A percentile compares a stretch with the other conserved stretches of the same genome.
Evolutionary conservation across 1,140 invertebrate genomes (phyloP).

Genomic region (Tachypleus tridentatus): DNA sequence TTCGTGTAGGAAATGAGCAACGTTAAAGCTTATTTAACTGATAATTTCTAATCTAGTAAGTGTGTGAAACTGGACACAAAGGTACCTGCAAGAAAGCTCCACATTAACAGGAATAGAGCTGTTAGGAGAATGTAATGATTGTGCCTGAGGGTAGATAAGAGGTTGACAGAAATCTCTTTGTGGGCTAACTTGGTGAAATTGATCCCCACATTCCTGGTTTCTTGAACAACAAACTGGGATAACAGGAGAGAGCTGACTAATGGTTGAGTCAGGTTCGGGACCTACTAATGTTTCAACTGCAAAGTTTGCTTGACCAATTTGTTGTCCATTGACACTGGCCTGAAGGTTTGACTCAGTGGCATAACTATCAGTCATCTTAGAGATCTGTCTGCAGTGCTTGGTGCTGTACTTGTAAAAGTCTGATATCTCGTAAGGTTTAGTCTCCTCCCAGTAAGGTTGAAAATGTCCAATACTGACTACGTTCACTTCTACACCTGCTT

Average conservation of each 20-base stretch:
- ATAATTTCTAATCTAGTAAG: no score
- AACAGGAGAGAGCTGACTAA: conserved; percentile 8
- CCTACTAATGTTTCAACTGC: background rate
- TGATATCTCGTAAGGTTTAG: conserved; percentile 91
- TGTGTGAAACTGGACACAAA: no score
- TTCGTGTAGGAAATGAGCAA: no score
- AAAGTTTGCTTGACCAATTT: conserved; percentile 7
- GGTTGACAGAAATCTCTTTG: no score
- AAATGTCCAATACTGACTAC: conserved; percentile 74
- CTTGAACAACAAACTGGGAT: conserved; percentile 9
- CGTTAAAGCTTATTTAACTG: no score
- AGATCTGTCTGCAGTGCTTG: conserved; percentile 54
- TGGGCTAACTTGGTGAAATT: no score
- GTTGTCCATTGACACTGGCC: conserved; percentile 9
- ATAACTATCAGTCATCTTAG: background rate
- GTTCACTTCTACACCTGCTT: conserved; percentile 34
- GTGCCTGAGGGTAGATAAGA: no score
- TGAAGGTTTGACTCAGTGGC: conserved; percentile 10
- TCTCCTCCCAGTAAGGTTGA: conserved; percentile 82
- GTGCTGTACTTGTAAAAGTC: conserved; percentile 97
- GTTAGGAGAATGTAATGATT: no score
- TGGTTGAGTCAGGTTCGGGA: background rate
- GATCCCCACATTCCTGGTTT: background rate
- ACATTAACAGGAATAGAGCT: no score
- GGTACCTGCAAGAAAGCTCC: no score